Percentiles rank a stretch among this genome's conserved stretches.
phyloP scores from a whole-genome alignment of 2,888 invertebrate genomes.

The Amiota minor region DNA sequence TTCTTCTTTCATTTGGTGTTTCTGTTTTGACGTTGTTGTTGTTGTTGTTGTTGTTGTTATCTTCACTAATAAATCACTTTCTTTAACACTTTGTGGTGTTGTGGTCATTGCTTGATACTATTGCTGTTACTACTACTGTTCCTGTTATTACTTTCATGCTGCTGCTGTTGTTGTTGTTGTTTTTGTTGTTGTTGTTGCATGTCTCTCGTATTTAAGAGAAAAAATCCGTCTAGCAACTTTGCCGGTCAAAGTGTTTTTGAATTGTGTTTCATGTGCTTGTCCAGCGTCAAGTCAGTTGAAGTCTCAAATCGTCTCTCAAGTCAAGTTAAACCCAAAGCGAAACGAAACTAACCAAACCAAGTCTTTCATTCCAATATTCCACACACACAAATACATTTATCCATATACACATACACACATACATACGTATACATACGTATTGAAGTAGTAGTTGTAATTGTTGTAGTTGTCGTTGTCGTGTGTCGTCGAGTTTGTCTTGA shows the following conservation, averaged over 20 bases:
- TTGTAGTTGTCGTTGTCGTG: conserved; percentile 27
- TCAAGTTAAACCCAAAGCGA: conserved; percentile 23
- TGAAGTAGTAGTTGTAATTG: conserved; percentile 25
- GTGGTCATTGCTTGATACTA: background rate
- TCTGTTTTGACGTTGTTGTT: background rate
- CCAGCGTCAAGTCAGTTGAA: conserved; percentile 44
- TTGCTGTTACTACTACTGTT: conserved; percentile 26
- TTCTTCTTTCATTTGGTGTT: background rate
- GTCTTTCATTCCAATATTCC: background rate
- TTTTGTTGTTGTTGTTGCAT: conserved; percentile 39
- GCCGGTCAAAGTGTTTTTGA: conserved; percentile 72
- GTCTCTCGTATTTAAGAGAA: conserved; percentile 40
- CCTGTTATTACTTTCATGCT: conserved; percentile 19
- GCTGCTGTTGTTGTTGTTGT: conserved; percentile 30
- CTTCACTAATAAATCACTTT: background rate
- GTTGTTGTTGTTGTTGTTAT: background rate
- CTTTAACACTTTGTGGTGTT: background rate
- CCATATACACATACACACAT: conserved; percentile 16
- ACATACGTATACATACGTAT: conserved; percentile 36
- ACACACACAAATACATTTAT: conserved; percentile 12
- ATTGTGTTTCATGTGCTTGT: conserved; percentile 65
- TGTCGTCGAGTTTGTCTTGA: conserved; percentile 35
- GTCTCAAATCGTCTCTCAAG: conserved; percentile 56
- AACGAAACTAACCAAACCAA: conserved; percentile 50
- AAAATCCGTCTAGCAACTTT: conserved; percentile 69